Percentiles rank a stretch among this genome's conserved stretches.
Conservation (phyloP, 2,797 vertebrate genomes). For the Notolabrus celidotus region DNA sequence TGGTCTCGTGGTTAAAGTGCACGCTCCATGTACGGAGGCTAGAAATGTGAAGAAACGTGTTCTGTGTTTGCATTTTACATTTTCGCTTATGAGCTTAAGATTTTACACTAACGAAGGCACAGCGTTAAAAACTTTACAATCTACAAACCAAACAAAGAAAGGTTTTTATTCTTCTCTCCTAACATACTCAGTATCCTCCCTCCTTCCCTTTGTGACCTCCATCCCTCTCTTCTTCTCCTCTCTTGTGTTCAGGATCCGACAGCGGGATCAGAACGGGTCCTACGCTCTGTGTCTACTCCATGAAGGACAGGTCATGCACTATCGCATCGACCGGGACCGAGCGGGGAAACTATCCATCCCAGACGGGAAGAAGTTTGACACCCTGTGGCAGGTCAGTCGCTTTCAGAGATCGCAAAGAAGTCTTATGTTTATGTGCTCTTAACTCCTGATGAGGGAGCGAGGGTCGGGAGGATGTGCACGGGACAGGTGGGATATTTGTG, state of each 20-base stretch:
- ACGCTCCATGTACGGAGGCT: too few species aligned
- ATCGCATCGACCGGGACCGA: constrained; percentile 93
- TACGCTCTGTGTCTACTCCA: constrained; percentile 94
- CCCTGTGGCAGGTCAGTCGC: constrained; percentile 93
- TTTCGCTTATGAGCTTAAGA: too few species aligned
- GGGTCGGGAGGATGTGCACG: too few species aligned
- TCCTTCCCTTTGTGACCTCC: not conserved
- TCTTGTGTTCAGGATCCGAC: constrained; percentile 87
- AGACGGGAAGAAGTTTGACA: constrained; percentile 98
- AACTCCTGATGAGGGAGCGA: too few species aligned
- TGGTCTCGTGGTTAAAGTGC: too few species aligned
- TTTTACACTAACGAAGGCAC: too few species aligned
- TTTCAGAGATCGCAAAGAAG: constrained; percentile 10
- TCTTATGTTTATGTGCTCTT: too few species aligned
- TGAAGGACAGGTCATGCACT: constrained; percentile 92
- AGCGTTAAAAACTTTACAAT: too few species aligned
- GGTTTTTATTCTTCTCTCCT: not conserved
- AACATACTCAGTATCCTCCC: not conserved
- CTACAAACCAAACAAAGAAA: too few species aligned
- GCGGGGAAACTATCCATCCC: constrained; percentile 93
- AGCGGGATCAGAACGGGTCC: constrained; percentile 90
- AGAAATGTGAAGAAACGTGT: too few species aligned
- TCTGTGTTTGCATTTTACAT: too few species aligned
- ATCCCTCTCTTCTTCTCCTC: not conserved
- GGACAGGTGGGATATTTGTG: too few species aligned